Percentiles rank a stretch among this genome's conserved stretches.
phyloP scores from a whole-genome alignment of 92 coral and sea anemone species.

The Porites cylindrica region DNA sequence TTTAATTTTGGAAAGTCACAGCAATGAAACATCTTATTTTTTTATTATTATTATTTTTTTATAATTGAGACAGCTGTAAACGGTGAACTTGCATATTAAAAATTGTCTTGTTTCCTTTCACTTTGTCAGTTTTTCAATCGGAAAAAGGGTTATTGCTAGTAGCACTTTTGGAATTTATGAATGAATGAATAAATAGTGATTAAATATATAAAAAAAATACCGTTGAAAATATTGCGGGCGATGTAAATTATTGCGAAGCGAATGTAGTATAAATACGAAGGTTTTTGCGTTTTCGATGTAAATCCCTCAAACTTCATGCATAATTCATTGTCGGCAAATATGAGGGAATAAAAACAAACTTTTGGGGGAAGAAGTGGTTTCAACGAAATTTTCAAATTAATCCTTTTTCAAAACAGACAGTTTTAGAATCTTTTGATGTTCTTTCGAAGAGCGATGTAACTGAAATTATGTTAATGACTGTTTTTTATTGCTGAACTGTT shows the following conservation, averaged over 20 bases:
- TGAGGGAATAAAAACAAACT: not conserved
- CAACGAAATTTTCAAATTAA: not conserved
- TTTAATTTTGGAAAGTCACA: not conserved
- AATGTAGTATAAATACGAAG: too few relatives aligned
- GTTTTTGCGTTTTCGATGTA: too few relatives aligned
- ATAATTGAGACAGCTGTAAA: not conserved
- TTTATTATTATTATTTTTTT: too few relatives aligned
- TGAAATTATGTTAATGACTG: not conserved
- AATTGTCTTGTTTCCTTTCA: too few relatives aligned
- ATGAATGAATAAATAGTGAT: too few relatives aligned
- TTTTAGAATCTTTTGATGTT: not conserved
- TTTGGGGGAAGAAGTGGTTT: not conserved
- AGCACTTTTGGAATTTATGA: too few relatives aligned
- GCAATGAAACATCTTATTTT: not conserved
- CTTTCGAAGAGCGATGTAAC: not conserved
- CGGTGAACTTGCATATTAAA: too few relatives aligned
- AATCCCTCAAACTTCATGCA: constrained; percentile 5
- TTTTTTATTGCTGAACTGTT: not conserved
- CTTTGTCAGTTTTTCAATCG: too few relatives aligned
- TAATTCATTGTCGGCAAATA: constrained; percentile 29
- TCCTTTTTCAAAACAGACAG: not conserved
- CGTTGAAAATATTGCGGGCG: too few relatives aligned
- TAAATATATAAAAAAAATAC: too few relatives aligned
- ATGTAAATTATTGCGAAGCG: too few relatives aligned
- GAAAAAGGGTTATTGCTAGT: too few relatives aligned